These are phyloP conservation scores for Rynchops niger DNA, from an alignment of 2,113 vertebrate species.

Conservation along the genomic window DNA sequence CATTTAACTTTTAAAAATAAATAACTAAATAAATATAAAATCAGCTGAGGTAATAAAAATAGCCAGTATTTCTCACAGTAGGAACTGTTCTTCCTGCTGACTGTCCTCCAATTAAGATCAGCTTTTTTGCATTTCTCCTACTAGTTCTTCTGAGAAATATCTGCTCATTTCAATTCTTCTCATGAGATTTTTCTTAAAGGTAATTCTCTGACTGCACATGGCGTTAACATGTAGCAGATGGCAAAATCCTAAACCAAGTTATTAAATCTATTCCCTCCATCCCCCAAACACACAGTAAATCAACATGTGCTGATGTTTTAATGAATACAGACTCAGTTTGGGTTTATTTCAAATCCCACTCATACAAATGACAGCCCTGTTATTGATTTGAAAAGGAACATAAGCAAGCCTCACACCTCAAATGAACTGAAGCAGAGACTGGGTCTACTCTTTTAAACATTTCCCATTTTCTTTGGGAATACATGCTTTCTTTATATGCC, in stretches of 20 bases:
- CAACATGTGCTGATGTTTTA: constrained; percentile 12
- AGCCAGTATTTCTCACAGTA: neutral
- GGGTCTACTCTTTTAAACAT: neutral
- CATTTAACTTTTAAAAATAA: neutral
- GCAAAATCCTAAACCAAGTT: constrained; percentile 27
- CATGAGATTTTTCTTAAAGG: neutral
- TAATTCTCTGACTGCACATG: neutral
- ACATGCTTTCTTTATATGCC: neutral
- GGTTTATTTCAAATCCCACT: neutral
- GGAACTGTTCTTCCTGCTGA: neutral
- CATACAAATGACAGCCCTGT: neutral
- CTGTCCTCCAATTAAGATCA: neutral
- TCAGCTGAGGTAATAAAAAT: neutral
- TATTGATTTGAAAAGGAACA: neutral
- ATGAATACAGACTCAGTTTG: neutral
- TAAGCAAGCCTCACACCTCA: neutral
- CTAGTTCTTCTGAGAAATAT: neutral
- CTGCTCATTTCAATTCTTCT: neutral
- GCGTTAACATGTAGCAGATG: neutral
- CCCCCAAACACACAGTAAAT: neutral
- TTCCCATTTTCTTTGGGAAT: neutral
- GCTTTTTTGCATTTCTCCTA: neutral
- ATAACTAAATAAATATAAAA: neutral
- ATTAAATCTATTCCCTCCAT: constrained; percentile 14
- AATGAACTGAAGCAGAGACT: neutral